Evolutionary conservation across 2,888 invertebrate species (phyloP).

Genomic region (Patella depressa): DNA sequence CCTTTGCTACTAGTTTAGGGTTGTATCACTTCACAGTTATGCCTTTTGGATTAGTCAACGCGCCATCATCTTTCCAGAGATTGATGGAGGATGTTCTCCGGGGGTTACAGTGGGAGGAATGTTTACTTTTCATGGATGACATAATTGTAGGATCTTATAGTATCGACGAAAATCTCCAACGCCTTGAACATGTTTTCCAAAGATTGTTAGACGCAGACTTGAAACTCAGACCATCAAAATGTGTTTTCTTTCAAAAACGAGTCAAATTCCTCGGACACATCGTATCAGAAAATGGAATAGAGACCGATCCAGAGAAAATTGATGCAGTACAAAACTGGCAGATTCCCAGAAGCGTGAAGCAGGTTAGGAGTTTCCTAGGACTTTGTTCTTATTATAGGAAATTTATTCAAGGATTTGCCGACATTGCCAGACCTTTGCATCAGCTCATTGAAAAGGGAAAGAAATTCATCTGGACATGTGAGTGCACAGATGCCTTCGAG

Average conservation of each 20-base stretch:
- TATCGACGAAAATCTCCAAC: slow-evolving; percentile 22
- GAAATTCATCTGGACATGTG: slow-evolving; percentile 15
- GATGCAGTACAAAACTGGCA: slow-evolving; percentile 31
- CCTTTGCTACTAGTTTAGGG: neutral
- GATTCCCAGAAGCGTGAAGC: slow-evolving; percentile 20
- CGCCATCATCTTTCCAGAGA: slow-evolving; percentile 43
- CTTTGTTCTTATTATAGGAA: slow-evolving; percentile 30
- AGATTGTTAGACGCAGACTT: slow-evolving; percentile 31
- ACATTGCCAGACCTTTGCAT: slow-evolving; percentile 29
- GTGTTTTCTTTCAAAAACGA: slow-evolving; percentile 30
- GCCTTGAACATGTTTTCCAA: slow-evolving; percentile 30
- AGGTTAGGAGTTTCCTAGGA: slow-evolving; percentile 31
- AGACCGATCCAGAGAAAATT: slow-evolving; percentile 35
- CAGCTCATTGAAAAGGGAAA: slow-evolving; percentile 20
- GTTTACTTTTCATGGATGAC: slow-evolving; percentile 40
- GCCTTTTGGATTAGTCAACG: slow-evolving; percentile 43
- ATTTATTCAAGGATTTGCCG: slow-evolving; percentile 31
- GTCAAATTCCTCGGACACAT: slow-evolving; percentile 36
- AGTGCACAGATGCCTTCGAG: slow-evolving; percentile 23
- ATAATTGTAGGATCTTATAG: slow-evolving; percentile 29
- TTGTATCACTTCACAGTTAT: slow-evolving; percentile 15
- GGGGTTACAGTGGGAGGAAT: slow-evolving; percentile 32
- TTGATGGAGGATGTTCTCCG: slow-evolving; percentile 40
- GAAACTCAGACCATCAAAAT: slow-evolving; percentile 39
- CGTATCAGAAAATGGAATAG: slow-evolving; percentile 31